A percentile compares a stretch with the other conserved stretches of the same genome.
Evolutionary conservation across 2,113 vertebrate species (phyloP).

Genomic region (Pleuronectes platessa): DNA sequence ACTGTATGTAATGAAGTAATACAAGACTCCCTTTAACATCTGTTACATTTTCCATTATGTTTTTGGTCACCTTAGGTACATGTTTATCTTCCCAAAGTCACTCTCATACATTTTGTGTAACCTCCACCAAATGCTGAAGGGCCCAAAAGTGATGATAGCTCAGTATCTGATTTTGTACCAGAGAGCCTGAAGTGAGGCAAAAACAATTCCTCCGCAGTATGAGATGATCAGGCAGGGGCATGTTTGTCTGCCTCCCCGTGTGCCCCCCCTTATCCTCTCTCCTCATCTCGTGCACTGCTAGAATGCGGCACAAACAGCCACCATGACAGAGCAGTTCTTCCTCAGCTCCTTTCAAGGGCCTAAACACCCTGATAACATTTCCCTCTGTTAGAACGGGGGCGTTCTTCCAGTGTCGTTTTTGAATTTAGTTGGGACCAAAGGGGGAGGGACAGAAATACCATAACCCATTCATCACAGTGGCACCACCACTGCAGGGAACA

Average conservation of each 20-base stretch:
- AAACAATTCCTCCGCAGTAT: neutral
- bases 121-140: neutral
- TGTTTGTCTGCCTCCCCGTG: neutral
- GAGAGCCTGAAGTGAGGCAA: neutral
- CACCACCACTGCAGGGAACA: constrained; percentile 40
- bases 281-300: constrained; percentile 27
- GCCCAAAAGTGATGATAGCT: no score
- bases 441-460: constrained; percentile 41
- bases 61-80: no score
- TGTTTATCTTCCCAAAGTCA: no score
- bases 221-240: neutral
- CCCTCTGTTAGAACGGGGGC: constrained; percentile 19
- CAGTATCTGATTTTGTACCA: neutral
- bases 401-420: constrained; percentile 28
- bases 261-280: constrained; percentile 15
- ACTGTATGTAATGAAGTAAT: no score
- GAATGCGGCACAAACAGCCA: constrained; percentile 1
- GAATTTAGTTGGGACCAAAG: constrained; percentile 23
- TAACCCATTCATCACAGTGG: constrained; percentile 39
- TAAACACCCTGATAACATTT: constrained; percentile 12
- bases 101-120: neutral
- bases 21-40: no score
- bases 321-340: constrained; percentile 17
- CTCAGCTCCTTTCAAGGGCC: constrained; percentile 14
- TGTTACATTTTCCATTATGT: no score